Percentiles rank a stretch among this genome's conserved stretches.
These are phyloP conservation scores for Apaloderma vittatum DNA, from an alignment of 2,113 vertebrate genomes.

Conservation along the genomic window DNA sequence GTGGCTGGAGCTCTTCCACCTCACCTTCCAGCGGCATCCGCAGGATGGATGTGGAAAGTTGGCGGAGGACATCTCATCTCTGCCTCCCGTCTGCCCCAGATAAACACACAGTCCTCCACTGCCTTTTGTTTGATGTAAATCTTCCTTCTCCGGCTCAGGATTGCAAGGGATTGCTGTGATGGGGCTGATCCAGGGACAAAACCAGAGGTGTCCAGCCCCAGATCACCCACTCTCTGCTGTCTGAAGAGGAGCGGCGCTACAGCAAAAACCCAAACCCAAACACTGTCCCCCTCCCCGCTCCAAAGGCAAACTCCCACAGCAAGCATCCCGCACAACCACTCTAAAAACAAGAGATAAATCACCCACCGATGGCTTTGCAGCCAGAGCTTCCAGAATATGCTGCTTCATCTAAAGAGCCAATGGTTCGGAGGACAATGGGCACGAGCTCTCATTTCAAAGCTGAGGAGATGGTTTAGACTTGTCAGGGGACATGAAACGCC, in stretches of 20 bases:
- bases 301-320: background rate
- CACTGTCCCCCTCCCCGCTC: background rate
- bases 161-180: conserved; percentile 24
- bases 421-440: background rate
- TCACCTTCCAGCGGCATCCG: conserved; percentile 52
- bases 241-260: background rate
- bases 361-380: background rate
- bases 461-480: background rate
- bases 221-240: background rate
- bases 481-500: background rate
- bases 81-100: background rate
- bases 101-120: conserved; percentile 23
- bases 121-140: conserved; percentile 65
- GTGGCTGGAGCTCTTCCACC: conserved; percentile 45
- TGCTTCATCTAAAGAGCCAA: conserved; percentile 44
- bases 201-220: background rate
- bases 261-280: background rate
- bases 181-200: background rate
- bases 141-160: conserved; percentile 5
- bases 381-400: conserved; percentile 36
- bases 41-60: conserved; percentile 62
- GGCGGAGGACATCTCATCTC: conserved; percentile 16
- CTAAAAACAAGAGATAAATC: conserved; percentile 17
- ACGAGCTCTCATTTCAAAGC: background rate
- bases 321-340: background rate